phyloP scores from a whole-genome alignment of 2,113 vertebrate genomes.

The Tachysurus fulvidraco region DNA sequence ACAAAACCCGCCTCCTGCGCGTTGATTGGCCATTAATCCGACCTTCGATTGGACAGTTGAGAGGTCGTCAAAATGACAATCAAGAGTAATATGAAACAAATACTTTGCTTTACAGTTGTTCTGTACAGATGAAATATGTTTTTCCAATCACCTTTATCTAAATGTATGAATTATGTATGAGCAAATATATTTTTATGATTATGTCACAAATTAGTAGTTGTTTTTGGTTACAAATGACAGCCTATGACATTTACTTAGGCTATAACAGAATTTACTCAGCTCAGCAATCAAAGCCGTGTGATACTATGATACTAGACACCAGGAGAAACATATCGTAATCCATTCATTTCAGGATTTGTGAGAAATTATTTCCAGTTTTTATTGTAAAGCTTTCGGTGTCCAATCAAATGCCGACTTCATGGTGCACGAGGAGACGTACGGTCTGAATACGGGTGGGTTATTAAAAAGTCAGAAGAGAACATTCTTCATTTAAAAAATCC shows the following conservation, averaged over 20 bases:
- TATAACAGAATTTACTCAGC: not conserved
- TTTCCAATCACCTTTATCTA: not conserved
- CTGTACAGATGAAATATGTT: not conserved
- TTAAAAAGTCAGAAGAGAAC: not conserved
- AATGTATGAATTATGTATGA: not conserved
- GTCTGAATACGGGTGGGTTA: not conserved
- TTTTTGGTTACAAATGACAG: not conserved
- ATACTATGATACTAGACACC: not conserved
- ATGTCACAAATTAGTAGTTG: too few species aligned
- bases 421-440: not conserved
- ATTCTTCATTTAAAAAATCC: not conserved
- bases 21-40: not conserved
- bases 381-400: not conserved
- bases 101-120: too few species aligned
- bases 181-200: too few species aligned
- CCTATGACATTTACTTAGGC: not conserved
- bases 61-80: not conserved
- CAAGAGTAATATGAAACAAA: not conserved
- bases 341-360: not conserved
- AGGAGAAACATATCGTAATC: not conserved
- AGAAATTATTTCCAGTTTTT: not conserved
- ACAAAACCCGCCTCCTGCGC: not conserved
- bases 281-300: not conserved
- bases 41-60: not conserved
- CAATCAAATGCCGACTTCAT: not conserved